Conservation (phyloP, 2,888 invertebrate species). For the Cerceris ruficornis region DNA sequence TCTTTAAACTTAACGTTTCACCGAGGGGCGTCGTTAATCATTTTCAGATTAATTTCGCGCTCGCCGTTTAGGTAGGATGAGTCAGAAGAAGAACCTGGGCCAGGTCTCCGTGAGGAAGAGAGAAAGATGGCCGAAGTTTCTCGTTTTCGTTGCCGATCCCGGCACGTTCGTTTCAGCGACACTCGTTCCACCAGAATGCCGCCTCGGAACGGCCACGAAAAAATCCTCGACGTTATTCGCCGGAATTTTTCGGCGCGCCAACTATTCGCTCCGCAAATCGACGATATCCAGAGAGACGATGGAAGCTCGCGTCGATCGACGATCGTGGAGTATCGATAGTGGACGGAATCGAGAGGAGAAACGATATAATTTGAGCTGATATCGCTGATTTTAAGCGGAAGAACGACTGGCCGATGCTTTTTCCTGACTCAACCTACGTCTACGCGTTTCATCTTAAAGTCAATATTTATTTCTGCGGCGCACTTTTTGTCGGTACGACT, state of each 20-base stretch:
- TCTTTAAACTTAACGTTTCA: background rate
- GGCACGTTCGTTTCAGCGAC: too few species aligned
- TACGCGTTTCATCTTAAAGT: background rate
- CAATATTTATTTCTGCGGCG: constrained; percentile 13
- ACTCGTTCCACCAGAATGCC: too few species aligned
- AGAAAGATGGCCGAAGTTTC: background rate
- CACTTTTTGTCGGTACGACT: background rate
- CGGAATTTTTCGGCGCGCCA: background rate
- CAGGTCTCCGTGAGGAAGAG: background rate
- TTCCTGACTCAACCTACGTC: constrained; percentile 39
- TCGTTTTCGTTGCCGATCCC: constrained; percentile 10
- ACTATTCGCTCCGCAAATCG: background rate
- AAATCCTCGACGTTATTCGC: background rate
- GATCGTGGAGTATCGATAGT: too few species aligned
- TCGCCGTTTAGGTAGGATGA: constrained; percentile 45
- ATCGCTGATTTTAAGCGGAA: background rate
- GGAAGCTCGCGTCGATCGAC: background rate
- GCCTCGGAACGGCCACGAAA: background rate
- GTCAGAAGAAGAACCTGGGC: constrained; percentile 54
- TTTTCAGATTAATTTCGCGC: background rate
- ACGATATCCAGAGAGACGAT: background rate
- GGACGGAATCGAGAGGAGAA: background rate
- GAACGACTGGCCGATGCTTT: constrained; percentile 10
- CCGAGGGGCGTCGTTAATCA: background rate
- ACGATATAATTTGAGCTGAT: background rate